Conservation (phyloP, 2,113 vertebrate genomes). For the Aptenodytes patagonicus region DNA sequence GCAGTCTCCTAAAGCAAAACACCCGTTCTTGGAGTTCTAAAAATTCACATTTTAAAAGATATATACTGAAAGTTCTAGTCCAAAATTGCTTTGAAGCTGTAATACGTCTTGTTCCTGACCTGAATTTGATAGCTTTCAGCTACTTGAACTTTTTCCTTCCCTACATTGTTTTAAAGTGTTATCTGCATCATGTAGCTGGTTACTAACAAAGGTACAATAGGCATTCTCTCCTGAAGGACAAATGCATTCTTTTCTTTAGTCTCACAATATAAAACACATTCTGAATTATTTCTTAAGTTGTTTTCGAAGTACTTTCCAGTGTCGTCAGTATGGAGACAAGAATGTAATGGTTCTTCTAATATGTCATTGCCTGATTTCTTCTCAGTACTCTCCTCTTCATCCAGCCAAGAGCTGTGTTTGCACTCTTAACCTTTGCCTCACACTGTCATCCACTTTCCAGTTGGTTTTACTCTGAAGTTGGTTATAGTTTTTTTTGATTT, state of each 20-base stretch:
- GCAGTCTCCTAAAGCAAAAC: not conserved
- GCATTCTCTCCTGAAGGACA: not conserved
- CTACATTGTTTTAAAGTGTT: not conserved
- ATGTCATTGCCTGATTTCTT: not conserved
- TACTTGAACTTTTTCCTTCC: not conserved
- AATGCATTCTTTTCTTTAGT: not conserved
- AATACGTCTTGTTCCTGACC: not conserved
- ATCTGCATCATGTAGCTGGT: not conserved
- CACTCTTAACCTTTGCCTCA: not conserved
- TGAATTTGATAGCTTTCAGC: not conserved
- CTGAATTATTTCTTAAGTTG: not conserved
- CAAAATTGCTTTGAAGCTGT: not conserved
- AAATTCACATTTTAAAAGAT: not conserved
- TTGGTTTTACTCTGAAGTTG: not conserved
- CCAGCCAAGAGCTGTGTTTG: not conserved
- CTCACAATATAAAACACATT: not conserved
- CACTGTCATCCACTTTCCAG: not conserved
- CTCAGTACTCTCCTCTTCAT: not conserved
- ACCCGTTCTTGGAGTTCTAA: not conserved
- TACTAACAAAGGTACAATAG: not conserved
- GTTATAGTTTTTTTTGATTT: not conserved
- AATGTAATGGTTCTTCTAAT: not conserved
- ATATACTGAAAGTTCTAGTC: not conserved
- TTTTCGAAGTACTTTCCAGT: not conserved
- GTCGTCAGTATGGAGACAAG: not conserved